These are phyloP conservation scores for Actenoides lindsayi DNA, from an alignment of 2,113 vertebrate genomes.

Conservation along the genomic window DNA sequence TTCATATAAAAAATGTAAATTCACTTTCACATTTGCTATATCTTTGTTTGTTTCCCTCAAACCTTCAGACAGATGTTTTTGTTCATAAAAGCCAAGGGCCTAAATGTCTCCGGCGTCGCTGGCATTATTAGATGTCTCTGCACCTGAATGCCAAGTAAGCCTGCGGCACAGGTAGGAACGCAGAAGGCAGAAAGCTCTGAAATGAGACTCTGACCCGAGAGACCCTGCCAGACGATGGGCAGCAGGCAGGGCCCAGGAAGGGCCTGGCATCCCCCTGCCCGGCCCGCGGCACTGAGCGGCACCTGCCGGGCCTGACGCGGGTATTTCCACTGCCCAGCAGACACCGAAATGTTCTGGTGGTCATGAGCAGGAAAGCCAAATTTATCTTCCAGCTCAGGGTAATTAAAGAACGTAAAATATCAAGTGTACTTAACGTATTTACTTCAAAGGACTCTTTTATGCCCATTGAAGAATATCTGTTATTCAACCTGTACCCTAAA, in stretches of 20 bases:
- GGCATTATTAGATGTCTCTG: neutral
- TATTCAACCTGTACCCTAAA: neutral
- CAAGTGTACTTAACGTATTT: too few species aligned
- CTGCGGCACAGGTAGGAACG: too few species aligned
- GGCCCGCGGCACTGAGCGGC: fast-evolving
- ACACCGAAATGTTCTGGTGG: too few species aligned
- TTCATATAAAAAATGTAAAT: neutral
- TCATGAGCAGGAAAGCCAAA: neutral
- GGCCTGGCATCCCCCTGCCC: neutral
- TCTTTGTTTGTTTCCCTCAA: neutral
- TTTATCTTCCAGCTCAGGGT: neutral
- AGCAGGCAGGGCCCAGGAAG: neutral
- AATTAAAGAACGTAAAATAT: neutral
- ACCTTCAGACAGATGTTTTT: neutral
- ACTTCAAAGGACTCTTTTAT: neutral
- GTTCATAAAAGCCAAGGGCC: neutral
- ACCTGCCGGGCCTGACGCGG: fast-evolving
- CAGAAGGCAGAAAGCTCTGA: neutral
- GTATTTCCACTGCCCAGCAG: neutral
- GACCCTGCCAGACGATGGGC: too few species aligned
- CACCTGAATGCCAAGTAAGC: neutral
- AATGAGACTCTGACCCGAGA: too few species aligned
- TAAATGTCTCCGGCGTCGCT: neutral
- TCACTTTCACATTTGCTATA: neutral
- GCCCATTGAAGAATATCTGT: neutral